These are phyloP conservation scores for Falco cherrug DNA, from an alignment of 2,797 vertebrate species.

Conservation along the genomic window DNA sequence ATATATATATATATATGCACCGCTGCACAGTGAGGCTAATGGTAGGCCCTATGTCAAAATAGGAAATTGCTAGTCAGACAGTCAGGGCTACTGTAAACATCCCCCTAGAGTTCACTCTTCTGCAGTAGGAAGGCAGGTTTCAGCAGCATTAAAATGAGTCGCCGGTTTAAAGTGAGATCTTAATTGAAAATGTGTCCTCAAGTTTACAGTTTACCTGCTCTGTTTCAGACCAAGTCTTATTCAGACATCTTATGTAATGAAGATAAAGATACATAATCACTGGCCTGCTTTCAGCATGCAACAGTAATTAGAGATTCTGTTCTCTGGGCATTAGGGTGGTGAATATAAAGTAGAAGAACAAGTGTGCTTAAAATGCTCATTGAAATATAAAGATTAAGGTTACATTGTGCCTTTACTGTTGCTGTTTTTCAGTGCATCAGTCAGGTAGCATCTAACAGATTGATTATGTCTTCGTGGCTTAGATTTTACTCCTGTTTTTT, in stretches of 20 bases:
- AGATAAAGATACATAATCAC: conserved; percentile 38
- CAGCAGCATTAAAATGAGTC: background rate
- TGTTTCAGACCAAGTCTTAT: background rate
- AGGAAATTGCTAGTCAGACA: background rate
- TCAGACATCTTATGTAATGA: conserved; percentile 9
- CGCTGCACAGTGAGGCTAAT: rapidly evolving
- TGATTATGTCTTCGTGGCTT: background rate
- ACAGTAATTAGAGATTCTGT: too few species aligned
- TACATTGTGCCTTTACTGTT: background rate
- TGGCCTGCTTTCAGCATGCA: background rate
- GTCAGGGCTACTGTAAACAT: background rate
- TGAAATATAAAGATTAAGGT: too few species aligned
- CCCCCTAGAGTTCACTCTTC: background rate
- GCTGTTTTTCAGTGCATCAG: conserved; percentile 9
- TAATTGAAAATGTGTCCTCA: background rate
- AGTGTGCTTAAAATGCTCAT: too few species aligned
- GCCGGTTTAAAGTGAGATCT: background rate
- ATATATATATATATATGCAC: background rate
- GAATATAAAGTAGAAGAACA: too few species aligned
- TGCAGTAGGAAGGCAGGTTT: background rate
- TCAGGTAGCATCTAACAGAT: conserved; percentile 7
- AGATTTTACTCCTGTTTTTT: background rate
- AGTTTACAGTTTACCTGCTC: background rate
- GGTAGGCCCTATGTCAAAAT: background rate
- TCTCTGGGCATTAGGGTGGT: too few species aligned